Base-by-base conservation (phyloP, 1,140 invertebrate genomes). In the Microplitis demolitor region DNA sequence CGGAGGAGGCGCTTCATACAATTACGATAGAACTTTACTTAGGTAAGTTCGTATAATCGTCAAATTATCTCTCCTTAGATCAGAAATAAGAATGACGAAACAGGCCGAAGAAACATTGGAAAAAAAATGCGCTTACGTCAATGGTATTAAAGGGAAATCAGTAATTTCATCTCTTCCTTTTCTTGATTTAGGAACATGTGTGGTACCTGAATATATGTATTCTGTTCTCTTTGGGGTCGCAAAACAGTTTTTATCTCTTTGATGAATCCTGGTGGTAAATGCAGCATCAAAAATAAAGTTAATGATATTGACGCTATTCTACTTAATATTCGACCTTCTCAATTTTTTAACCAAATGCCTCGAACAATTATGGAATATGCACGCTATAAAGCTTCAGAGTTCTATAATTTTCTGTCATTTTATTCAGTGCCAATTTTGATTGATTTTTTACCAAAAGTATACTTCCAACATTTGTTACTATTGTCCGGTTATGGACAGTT, bases 141-240 rank as follows among this genome's bases (percentile, higher is more conserved):
- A 71, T 71, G 75, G 74, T 0, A 39, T 78, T 3, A 79, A 79
- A 71, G 76, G 76, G 1, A 8, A n/a, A 34, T 64, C 75, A 3
- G 51, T 75, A 51, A 39, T 73, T 31, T 45, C 51, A 54, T 4
- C 31, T 58, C 61, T 78, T 61, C 77, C 74, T 11, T 9, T 73
- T 8, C 9, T 79, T 24, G 71, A 78, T 56, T 4, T 74, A 3
- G 70, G 66, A 33, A 76, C 69, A 11, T 73, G 51, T 62, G 16
- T 77, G 1, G 31, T 71, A n/a, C 77, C 77, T 5, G 78, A 79
- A 54, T 74, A 77, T 33, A 79, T 79, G 78, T 76, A 79, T 66
- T 76, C 75, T 0, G 60, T 75, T 8, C 33, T 79, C 8, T 39
- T 79, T 6, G 76, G 76, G 2, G 68, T 73, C 3, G 72, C 66